Percentiles rank a stretch among this genome's conserved stretches.
Conservation (phyloP, 2,797 vertebrate species). For the Fundulus diaphanus region DNA sequence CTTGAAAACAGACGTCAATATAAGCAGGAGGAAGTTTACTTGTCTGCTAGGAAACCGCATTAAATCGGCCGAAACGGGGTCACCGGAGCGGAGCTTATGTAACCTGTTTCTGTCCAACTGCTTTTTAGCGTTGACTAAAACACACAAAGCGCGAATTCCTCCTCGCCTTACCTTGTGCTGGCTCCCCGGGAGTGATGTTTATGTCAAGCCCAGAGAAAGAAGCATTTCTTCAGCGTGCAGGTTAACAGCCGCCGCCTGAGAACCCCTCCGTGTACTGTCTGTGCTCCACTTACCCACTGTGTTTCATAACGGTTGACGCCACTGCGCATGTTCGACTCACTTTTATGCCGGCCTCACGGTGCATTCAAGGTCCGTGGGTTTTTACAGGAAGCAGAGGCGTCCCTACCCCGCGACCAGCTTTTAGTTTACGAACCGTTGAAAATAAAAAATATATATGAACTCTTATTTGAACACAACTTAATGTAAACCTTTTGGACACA, state of each 20-base stretch:
- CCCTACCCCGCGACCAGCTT: not conserved
- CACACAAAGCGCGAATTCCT: rapidly evolving
- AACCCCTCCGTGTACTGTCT: not conserved
- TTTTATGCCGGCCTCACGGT: not conserved
- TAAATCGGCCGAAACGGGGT: conserved; percentile 62
- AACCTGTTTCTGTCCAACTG: conserved; percentile 47
- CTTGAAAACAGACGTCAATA: not conserved
- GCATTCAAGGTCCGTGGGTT: conserved; percentile 17
- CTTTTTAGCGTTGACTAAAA: not conserved
- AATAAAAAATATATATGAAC: not conserved
- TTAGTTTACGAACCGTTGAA: not conserved
- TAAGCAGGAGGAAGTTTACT: not conserved
- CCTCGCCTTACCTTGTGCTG: conserved; percentile 58
- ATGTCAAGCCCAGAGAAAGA: conserved; percentile 67
- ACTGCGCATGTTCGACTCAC: conserved; percentile 49
- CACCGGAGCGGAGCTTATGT: conserved; percentile 68
- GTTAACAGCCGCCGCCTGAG: not conserved
- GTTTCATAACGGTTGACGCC: conserved; percentile 53
- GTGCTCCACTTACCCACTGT: conserved; percentile 10
- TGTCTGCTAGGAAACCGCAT: not conserved
- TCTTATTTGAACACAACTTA: not conserved
- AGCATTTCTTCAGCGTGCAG: conserved; percentile 59
- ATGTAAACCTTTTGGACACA: not conserved
- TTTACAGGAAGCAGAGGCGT: not conserved
- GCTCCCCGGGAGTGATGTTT: conserved; percentile 48